phyloP scores from a whole-genome alignment of 2,113 vertebrate species.

The Rhea americana region DNA sequence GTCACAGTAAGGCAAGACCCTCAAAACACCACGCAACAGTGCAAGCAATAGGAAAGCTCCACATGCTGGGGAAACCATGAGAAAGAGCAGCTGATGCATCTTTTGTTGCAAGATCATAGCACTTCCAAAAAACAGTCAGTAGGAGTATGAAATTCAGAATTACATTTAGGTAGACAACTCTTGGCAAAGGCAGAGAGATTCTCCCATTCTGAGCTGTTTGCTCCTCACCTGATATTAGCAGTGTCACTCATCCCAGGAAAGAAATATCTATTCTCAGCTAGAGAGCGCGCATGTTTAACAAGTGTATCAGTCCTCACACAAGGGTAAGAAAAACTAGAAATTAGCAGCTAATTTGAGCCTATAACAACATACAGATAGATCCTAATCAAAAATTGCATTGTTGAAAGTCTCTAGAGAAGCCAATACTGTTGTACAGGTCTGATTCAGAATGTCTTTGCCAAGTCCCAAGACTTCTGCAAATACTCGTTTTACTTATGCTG shows the following conservation, averaged over 20 bases:
- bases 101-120: neutral
- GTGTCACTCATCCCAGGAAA: neutral
- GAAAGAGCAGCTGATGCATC: neutral
- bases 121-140: neutral
- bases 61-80: neutral
- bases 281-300: neutral
- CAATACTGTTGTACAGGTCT: neutral
- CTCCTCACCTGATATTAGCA: neutral
- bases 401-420: neutral
- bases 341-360: neutral
- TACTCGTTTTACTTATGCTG: neutral
- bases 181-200: neutral
- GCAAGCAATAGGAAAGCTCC: neutral
- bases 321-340: neutral
- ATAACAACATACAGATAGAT: neutral
- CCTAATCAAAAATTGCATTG: neutral
- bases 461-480: neutral
- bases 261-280: neutral
- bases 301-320: neutral
- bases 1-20: neutral
- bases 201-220: neutral
- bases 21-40: neutral
- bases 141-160: neutral
- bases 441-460: neutral
- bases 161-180: neutral